These are phyloP conservation scores for Cheilosia soror DNA, from an alignment of 2,888 invertebrate genomes.

Conservation along the genomic window DNA sequence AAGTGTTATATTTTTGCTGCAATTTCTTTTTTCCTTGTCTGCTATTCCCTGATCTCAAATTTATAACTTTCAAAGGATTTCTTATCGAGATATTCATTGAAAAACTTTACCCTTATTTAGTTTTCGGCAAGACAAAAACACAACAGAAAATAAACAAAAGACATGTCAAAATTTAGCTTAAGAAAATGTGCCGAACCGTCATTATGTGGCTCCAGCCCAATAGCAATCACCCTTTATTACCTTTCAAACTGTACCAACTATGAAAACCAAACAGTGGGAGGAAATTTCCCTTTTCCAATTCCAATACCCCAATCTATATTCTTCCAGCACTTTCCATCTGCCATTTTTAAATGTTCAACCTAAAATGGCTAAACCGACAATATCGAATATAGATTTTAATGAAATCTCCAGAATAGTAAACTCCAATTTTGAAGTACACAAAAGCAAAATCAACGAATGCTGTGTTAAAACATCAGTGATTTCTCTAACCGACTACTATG, in stretches of 20 bases:
- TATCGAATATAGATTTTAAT: constrained; percentile 61
- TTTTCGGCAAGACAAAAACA: too few species aligned
- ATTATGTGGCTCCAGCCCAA: not conserved
- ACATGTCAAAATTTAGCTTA: too few species aligned
- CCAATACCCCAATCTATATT: not conserved
- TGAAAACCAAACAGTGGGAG: constrained; percentile 4
- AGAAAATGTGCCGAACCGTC: too few species aligned
- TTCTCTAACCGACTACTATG: constrained; percentile 77
- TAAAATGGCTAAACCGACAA: constrained; percentile 37
- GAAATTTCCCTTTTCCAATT: constrained; percentile 3
- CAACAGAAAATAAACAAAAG: too few species aligned
- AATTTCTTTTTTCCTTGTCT: too few species aligned
- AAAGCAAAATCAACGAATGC: constrained; percentile 76
- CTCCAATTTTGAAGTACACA: constrained; percentile 72
- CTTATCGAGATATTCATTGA: too few species aligned
- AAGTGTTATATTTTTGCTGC: too few species aligned
- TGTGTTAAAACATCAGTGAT: constrained; percentile 78
- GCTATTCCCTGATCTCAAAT: too few species aligned
- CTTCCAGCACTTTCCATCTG: not conserved
- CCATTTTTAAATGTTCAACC: constrained; percentile 25
- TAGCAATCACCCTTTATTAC: not conserved
- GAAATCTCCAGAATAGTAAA: constrained; percentile 73
- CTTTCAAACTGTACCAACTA: not conserved
- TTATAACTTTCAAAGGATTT: too few species aligned
- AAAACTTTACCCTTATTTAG: too few species aligned